Evolutionary conservation across 2,113 vertebrate species (phyloP).

Genomic region (Genyomyrus donnyi): DNA sequence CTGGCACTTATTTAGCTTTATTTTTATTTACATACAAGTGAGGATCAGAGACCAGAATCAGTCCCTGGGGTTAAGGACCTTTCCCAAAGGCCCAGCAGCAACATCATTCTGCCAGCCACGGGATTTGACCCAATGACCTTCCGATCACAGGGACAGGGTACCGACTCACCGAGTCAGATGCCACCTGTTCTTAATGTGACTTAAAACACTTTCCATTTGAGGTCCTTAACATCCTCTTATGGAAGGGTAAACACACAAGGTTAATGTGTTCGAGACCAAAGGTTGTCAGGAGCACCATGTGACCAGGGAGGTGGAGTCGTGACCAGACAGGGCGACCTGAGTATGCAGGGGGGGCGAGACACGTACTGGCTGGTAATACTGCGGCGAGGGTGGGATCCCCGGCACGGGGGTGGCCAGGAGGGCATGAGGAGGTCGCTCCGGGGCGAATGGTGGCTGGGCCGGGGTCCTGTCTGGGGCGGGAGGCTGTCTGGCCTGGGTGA

Average conservation of each 20-base stretch:
- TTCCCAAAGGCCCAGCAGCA: not conserved
- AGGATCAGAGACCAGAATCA: not conserved
- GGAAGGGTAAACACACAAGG: not conserved
- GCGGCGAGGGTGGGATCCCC: conserved; percentile 27
- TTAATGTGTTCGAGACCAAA: not conserved
- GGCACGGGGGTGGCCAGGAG: conserved; percentile 28
- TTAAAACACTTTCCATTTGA: not conserved
- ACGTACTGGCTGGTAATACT: conserved; percentile 61
- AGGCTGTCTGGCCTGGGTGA: conserved; percentile 46
- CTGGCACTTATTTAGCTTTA: not conserved
- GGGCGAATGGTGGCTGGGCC: conserved; percentile 44
- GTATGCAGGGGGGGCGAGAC: not conserved
- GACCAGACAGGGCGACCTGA: not conserved
- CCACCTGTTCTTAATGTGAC: not conserved
- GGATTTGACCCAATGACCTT: not conserved
- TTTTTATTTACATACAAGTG: not conserved
- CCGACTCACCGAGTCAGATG: not conserved
- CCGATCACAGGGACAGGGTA: not conserved
- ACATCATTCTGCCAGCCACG: not conserved
- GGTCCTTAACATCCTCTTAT: not conserved
- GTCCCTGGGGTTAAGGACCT: not conserved
- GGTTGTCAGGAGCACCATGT: not conserved
- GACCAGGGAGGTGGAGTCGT: not conserved
- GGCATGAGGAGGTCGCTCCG: conserved; percentile 38
- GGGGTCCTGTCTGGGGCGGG: conserved; percentile 34